phyloP scores from a whole-genome alignment of 2,797 vertebrate species.

The Cygnus olor region DNA sequence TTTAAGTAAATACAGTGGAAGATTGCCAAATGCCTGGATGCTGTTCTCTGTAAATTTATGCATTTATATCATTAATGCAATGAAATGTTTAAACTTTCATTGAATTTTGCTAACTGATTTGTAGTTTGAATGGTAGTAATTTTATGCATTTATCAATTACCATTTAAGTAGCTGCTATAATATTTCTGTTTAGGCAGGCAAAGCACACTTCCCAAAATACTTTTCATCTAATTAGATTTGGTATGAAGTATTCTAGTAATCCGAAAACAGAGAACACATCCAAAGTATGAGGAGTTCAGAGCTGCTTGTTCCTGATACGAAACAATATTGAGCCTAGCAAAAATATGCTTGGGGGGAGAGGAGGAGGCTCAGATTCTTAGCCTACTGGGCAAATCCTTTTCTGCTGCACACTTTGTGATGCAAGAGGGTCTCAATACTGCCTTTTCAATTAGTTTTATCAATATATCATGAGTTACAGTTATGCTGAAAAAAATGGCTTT shows the following conservation, averaged over 20 bases:
- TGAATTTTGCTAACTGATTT: slow-evolving; percentile 70
- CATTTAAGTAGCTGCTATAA: slow-evolving; percentile 56
- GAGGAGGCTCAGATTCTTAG: background rate
- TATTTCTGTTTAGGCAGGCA: slow-evolving; percentile 68
- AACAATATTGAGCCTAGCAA: background rate
- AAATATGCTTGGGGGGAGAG: background rate
- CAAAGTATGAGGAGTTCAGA: background rate
- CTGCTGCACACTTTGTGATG: background rate
- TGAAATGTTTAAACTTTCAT: slow-evolving; percentile 59
- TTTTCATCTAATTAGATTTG: slow-evolving; percentile 55
- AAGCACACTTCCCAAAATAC: slow-evolving; percentile 40
- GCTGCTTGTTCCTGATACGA: background rate
- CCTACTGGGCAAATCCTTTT: background rate
- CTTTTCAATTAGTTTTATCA: background rate
- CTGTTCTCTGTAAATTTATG: slow-evolving; percentile 39
- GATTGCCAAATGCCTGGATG: slow-evolving; percentile 44
- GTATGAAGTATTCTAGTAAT: background rate
- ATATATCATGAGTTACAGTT: background rate
- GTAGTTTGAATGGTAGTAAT: slow-evolving; percentile 58
- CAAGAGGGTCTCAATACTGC: background rate
- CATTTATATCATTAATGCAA: slow-evolving; percentile 66
- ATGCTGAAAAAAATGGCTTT: background rate
- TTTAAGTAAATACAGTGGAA: slow-evolving; percentile 72
- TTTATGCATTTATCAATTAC: slow-evolving; percentile 68
- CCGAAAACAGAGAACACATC: background rate